Base-by-base conservation (phyloP, 2,113 vertebrate species). In the Shinisaurus crocodilurus region DNA sequence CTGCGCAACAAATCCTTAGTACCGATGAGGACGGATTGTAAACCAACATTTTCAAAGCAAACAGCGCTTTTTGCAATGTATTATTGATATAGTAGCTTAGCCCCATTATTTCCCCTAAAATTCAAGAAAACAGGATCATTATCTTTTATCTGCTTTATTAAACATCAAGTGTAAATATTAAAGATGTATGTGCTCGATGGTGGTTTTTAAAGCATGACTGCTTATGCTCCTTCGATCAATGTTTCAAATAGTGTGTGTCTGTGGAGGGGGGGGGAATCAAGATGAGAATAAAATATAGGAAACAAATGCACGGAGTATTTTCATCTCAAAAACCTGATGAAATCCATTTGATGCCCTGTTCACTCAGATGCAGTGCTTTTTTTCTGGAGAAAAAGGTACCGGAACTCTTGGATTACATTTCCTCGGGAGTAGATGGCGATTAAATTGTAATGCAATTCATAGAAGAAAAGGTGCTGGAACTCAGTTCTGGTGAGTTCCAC, bases 111-210 rank as follows among this genome's bases (percentile, higher is more conserved):
- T 85, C 12, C 67, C 50, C 45, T n/a, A 3, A 89, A 95, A 88
- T 29, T 72, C n/a, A 70, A 0, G 80, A 74, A 50, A 34, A 79
- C n/a, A 60, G 63, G 85, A 48, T 88, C 75, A 89, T 88, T 87
- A 87, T 69, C 65, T 89, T 89, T 91, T 85, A 72, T 89, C 75
- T 85, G 40, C 34, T 88, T 85, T 89, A 85, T 89, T 80, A 85
- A 81, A 91, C 80, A 85, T 63, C 65, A 74, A 83, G 45, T 29
- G 80, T 83, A 57, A 82, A 43, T 60, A 82, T 63, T 74, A 87
- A 48, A 84, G 40, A 54, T 85, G 65, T 86, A 83, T 85, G 37
- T 57, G 87, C 77, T 65, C 6, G 76, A 81, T 70, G 32, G 15
- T 13, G n/a, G 43, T 70, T 69, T 95, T 87, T 86, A 90, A 86